Percentiles rank a stretch among this genome's conserved stretches.
phyloP scores from a whole-genome alignment of 2,888 invertebrate species.

The Serrognathus titanus region DNA sequence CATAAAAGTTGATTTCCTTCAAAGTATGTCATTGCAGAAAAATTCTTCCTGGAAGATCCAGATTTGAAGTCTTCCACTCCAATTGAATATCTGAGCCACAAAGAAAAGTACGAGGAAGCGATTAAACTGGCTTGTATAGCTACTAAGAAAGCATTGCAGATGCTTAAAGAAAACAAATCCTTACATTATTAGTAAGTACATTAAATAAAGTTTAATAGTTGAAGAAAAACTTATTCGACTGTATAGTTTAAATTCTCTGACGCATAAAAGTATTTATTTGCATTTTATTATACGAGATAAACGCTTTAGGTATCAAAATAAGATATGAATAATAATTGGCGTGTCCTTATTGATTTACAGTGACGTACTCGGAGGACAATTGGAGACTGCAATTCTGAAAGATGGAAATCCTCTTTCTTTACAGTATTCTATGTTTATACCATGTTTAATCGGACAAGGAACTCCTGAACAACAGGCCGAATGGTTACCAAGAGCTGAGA shows the following conservation, averaged over 20 bases:
- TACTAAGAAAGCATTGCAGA: conserved; percentile 65
- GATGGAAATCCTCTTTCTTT: conserved; percentile 73
- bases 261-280: too few relatives aligned
- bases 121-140: conserved; percentile 69
- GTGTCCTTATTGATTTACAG: conserved; percentile 41
- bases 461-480: conserved; percentile 83
- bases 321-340: too few relatives aligned
- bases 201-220: not conserved
- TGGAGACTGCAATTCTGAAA: conserved; percentile 67
- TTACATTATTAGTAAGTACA: conserved; percentile 66
- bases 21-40: conserved; percentile 49
- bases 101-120: conserved; percentile 78
- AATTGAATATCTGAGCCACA: conserved; percentile 75
- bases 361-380: conserved; percentile 65
- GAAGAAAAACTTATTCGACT: too few relatives aligned
- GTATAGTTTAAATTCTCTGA: too few relatives aligned
- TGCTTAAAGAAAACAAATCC: conserved; percentile 69
- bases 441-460: conserved; percentile 85
- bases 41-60: conserved; percentile 61
- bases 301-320: too few relatives aligned
- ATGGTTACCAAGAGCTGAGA: conserved; percentile 83
- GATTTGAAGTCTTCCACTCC: conserved; percentile 66
- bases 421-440: conserved; percentile 92
- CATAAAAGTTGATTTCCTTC: conserved; percentile 5
- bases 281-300: too few relatives aligned